A percentile compares a stretch with the other conserved stretches of the same genome.
Evolutionary conservation across 2,888 invertebrate genomes (phyloP).

Genomic region (Notodonta dromedarius): DNA sequence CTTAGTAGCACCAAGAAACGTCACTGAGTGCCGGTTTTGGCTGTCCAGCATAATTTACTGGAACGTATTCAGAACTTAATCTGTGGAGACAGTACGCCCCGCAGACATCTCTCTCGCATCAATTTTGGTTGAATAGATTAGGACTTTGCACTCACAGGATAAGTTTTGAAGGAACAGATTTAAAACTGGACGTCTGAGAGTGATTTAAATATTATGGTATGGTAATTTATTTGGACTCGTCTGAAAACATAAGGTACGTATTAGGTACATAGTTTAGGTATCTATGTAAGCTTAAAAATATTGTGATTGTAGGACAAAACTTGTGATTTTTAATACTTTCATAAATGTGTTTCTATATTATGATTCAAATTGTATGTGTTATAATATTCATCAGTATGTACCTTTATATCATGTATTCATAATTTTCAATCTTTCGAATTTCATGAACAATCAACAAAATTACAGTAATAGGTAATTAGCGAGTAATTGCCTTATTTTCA

Average conservation of each 20-base stretch:
- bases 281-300: no score
- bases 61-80: background rate
- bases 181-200: background rate
- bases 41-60: background rate
- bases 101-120: slow-evolving; percentile 1
- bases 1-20: background rate
- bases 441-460: background rate
- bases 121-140: slow-evolving; percentile 6
- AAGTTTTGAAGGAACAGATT: background rate
- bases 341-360: no score
- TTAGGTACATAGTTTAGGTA: no score
- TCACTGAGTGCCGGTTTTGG: background rate
- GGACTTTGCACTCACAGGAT: background rate
- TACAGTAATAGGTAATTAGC: background rate
- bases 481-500: background rate
- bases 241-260: background rate
- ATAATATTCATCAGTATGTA: no score
- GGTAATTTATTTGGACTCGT: background rate
- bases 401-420: no score
- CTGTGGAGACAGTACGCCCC: background rate
- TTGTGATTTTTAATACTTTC: no score
- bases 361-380: no score
- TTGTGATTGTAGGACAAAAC: no score
- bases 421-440: no score
- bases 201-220: slow-evolving; percentile 1